Percentiles rank a stretch among this genome's conserved stretches.
phyloP scores from a whole-genome alignment of 64 coral and sea anemone genomes.

The Dendronephthya gigantea region DNA sequence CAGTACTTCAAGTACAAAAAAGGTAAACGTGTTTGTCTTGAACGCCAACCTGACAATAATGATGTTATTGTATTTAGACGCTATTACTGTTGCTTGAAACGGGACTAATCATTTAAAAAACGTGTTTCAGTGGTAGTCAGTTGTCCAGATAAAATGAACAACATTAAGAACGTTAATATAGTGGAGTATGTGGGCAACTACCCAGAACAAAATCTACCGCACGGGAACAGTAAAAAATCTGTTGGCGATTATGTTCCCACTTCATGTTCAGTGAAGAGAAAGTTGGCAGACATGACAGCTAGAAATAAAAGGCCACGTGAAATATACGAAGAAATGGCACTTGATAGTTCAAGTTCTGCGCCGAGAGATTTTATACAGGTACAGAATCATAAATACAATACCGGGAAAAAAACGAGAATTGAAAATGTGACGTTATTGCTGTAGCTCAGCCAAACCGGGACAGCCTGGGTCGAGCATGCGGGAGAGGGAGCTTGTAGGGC shows the following conservation, averaged over 20 bases:
- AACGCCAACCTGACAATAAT: background rate
- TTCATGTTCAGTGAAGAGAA: background rate
- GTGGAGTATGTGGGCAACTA: background rate
- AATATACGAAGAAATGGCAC: background rate
- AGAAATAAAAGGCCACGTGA: background rate
- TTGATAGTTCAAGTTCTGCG: background rate
- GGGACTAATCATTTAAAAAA: background rate
- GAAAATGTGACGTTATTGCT: no score
- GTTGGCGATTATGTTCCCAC: background rate
- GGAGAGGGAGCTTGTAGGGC: no score
- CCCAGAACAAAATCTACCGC: background rate
- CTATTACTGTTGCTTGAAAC: background rate
- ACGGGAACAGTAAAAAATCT: background rate
- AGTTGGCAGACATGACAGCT: background rate
- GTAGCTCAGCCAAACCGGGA: no score
- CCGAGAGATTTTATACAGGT: background rate
- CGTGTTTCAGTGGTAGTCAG: background rate
- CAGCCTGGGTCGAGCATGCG: no score
- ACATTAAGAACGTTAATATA: background rate
- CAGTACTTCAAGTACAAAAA: background rate
- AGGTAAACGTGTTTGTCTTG: background rate
- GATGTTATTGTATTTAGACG: background rate
- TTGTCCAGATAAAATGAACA: background rate
- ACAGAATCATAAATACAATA: background rate
- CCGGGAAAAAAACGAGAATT: background rate